phyloP scores from a whole-genome alignment of 2,797 vertebrate species.

The Eremophila alpestris region DNA sequence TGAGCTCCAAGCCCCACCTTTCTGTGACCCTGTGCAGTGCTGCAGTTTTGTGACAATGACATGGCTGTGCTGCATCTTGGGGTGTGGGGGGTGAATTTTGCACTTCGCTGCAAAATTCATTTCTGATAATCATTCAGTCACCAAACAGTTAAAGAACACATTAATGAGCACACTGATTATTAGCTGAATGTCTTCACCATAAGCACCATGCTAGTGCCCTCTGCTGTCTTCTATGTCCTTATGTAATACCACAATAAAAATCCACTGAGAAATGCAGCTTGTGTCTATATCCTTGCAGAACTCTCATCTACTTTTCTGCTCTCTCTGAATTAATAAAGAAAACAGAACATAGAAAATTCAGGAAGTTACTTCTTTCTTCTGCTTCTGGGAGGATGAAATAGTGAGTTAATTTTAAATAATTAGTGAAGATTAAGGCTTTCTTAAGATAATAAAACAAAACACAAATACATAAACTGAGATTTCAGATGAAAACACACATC shows the following conservation, averaged over 20 bases:
- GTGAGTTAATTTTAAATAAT: background rate
- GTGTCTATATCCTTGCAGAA: background rate
- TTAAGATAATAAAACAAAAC: background rate
- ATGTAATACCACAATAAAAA: background rate
- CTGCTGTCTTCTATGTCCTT: background rate
- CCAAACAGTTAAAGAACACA: background rate
- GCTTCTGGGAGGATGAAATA: background rate
- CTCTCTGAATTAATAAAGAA: background rate
- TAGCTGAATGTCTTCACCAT: background rate
- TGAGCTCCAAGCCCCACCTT: background rate
- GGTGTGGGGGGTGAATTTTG: rapidly evolving
- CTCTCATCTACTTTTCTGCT: background rate
- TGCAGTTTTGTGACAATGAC: background rate
- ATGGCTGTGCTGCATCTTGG: rapidly evolving
- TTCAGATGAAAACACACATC: background rate
- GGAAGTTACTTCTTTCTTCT: background rate
- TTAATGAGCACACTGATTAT: background rate
- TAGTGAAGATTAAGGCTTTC: background rate
- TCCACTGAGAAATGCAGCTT: background rate
- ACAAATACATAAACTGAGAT: background rate
- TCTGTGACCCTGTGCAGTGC: background rate
- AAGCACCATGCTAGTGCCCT: background rate
- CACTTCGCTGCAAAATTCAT: background rate
- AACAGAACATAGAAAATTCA: background rate
- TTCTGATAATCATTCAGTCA: background rate